phyloP scores from a whole-genome alignment of 1,140 invertebrate species.

The Drosophila watanabei region DNA sequence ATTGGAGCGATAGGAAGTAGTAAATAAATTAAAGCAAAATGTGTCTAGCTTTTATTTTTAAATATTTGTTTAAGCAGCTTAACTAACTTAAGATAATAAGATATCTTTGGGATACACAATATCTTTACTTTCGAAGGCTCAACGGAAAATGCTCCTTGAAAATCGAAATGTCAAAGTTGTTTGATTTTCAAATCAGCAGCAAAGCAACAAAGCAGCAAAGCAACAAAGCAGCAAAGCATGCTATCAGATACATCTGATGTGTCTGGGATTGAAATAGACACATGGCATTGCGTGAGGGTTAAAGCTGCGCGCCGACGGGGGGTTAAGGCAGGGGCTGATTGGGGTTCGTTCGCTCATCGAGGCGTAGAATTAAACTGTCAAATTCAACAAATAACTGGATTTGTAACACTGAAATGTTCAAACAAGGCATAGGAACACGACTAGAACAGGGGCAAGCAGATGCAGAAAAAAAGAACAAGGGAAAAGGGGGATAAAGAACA shows the following conservation, averaged over 20 bases:
- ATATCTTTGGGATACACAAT: background rate
- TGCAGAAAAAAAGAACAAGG: background rate
- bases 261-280: slow-evolving; percentile 66
- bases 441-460: background rate
- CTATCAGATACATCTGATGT: slow-evolving; percentile 50
- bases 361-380: slow-evolving; percentile 85
- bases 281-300: slow-evolving; percentile 48
- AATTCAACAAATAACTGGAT: slow-evolving; percentile 83
- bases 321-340: slow-evolving; percentile 18
- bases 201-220: slow-evolving; percentile 1
- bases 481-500: background rate
- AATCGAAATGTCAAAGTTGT: slow-evolving; percentile 75
- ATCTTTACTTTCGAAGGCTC: slow-evolving; percentile 3
- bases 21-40: too few species aligned
- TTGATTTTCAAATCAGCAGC: slow-evolving; percentile 73
- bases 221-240: slow-evolving; percentile 30
- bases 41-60: background rate
- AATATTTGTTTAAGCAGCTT: too few species aligned
- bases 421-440: slow-evolving; percentile 3
- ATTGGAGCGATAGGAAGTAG: too few species aligned
- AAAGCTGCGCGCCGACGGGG: background rate
- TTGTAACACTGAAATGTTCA: slow-evolving; percentile 49
- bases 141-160: slow-evolving; percentile 28
- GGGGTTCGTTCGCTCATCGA: slow-evolving; percentile 62
- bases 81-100: too few species aligned